Percentiles rank a stretch among this genome's conserved stretches.
Evolutionary conservation across 2,888 invertebrate genomes (phyloP).

Genomic region (Phragmatobia fuliginosa): DNA sequence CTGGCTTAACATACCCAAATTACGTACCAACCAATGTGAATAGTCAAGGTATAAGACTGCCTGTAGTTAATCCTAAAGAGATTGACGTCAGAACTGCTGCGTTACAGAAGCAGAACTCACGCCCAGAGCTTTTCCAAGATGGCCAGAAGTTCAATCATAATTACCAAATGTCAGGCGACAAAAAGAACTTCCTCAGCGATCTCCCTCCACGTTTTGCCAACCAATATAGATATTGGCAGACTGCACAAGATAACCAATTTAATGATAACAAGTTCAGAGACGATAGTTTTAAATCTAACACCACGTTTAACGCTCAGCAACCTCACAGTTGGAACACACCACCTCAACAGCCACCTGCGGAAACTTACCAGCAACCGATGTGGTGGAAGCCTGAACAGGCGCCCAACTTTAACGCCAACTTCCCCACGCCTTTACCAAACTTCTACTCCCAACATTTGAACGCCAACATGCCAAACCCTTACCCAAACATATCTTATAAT

Average conservation of each 20-base stretch:
- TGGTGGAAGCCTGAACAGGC: slow-evolving; percentile 77
- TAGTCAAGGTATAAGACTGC: slow-evolving; percentile 72
- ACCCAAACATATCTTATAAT: slow-evolving; percentile 60
- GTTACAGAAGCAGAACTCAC: slow-evolving; percentile 78
- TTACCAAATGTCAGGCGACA: slow-evolving; percentile 77
- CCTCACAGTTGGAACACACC: slow-evolving; percentile 57
- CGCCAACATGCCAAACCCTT: slow-evolving; percentile 61
- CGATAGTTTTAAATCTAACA: slow-evolving; percentile 62
- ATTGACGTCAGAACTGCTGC: slow-evolving; percentile 83
- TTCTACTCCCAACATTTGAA: slow-evolving; percentile 65
- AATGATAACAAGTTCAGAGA: slow-evolving; percentile 78
- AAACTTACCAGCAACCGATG: slow-evolving; percentile 61
- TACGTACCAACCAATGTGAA: slow-evolving; percentile 56
- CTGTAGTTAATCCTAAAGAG: slow-evolving; percentile 84
- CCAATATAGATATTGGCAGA: slow-evolving; percentile 80
- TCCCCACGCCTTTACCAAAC: slow-evolving; percentile 57
- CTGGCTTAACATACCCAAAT: slow-evolving; percentile 67
- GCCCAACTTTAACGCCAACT: slow-evolving; percentile 61
- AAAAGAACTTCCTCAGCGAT: slow-evolving; percentile 80
- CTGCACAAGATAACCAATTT: slow-evolving; percentile 70
- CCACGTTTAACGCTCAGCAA: slow-evolving; percentile 54
- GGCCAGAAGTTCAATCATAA: slow-evolving; percentile 73
- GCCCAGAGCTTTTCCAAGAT: slow-evolving; percentile 76
- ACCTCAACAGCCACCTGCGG: slow-evolving; percentile 46
- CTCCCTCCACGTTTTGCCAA: slow-evolving; percentile 81